Base-by-base conservation (phyloP, 2,797 vertebrate genomes). In the Strix occidentalis region DNA sequence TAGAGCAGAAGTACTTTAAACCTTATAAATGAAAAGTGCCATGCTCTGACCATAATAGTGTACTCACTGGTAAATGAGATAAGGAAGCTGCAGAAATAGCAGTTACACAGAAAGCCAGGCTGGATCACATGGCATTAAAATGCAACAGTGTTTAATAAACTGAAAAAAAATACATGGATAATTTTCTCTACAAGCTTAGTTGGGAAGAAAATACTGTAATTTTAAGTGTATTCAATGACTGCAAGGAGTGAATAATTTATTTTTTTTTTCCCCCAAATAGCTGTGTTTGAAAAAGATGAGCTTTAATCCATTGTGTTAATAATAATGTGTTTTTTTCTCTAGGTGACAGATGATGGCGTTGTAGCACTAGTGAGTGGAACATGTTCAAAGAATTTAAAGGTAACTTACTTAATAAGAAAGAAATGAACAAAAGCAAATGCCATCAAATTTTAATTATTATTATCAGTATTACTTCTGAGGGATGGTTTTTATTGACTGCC, bases 311-410 rank as follows among this genome's bases (percentile, higher is more conserved):
- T 10, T 87, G 28, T 81, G 13, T 68, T 51, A 60, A 37, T 72
- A 77, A 58, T 39, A 45, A 25, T 0, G 1, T 51, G 48, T 0
- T 3, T 61, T 80, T 96, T 90, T 71, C 70, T 51, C 35, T 92
- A 99, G 99, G 98, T 99, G 68, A 99, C 98, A 58, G 99, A 99
- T 91, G 96, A 93, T 86, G 98, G 99, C 8, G 98, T 99, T 84
- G 85, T 98, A 92, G 98, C 98, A 9, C 98, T 99, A 54, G 98
- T 98, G 72, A 98, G 97, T 93, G 98, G 98, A 96, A 97, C 94
- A 9, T 99, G 98, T 97, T 98, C 98, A 19, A 96, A 97, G 70
- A 98, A 96, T 88, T 97, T 99, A 95, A 98, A 98, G 98, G 99
- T 99, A 98, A 97, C 16, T 80, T 58, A 48, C 56, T 57, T 80